phyloP scores from a whole-genome alignment of 2,797 vertebrate species.

The Anomalospiza imberbis region DNA sequence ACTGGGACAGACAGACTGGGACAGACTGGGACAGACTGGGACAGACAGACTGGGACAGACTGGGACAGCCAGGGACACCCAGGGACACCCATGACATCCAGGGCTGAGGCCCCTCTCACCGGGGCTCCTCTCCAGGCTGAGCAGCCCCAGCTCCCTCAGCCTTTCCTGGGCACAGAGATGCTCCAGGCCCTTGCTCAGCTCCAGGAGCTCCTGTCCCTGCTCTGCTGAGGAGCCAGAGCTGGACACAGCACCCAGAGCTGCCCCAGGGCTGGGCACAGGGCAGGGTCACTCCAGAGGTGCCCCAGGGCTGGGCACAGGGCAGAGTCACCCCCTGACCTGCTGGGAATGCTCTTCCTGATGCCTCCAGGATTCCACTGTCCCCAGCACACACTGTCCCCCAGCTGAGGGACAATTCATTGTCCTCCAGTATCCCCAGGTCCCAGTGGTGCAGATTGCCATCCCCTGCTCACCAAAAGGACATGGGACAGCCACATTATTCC shows the following conservation, averaged over 20 bases:
- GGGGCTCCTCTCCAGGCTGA: neutral
- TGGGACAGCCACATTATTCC: neutral
- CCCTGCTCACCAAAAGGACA: neutral
- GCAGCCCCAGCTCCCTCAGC: neutral
- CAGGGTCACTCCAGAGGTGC: no score
- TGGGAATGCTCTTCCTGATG: neutral
- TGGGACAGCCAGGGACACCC: no score
- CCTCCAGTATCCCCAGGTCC: neutral
- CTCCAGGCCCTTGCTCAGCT: neutral
- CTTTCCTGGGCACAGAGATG: neutral
- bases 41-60: no score
- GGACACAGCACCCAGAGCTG: no score
- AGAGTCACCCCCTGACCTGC: neutral
- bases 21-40: no score
- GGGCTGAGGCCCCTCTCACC: neutral
- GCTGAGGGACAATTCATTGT: neutral
- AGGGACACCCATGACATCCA: no score
- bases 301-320: no score
- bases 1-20: no score
- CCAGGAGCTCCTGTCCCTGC: neutral
- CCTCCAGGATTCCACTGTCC: no score
- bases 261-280: neutral
- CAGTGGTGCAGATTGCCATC: neutral
- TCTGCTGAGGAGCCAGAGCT: neutral
- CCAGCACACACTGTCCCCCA: neutral